Base-by-base conservation (phyloP, 2,888 invertebrate genomes). In the Ormyrus labotus region DNA sequence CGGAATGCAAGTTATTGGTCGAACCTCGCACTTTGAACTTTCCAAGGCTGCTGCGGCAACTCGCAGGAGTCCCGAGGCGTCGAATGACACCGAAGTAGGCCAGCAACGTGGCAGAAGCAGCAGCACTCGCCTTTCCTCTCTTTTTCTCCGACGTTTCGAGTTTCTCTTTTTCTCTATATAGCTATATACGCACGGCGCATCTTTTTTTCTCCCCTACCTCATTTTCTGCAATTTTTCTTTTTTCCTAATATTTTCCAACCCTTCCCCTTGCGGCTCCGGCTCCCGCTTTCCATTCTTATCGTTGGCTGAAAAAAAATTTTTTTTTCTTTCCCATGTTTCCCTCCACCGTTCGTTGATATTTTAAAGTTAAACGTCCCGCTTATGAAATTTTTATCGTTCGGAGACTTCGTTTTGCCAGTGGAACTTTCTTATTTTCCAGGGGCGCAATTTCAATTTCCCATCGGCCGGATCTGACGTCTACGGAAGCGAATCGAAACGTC, bases 71-170 rank as follows among this genome's bases (percentile, higher is more conserved):
- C 71, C 57, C 13, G 47, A 71, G 80, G 80, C 76, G 63, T 72
- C 78, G 78, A 75, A 71, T 74, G 71, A 78, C 81, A 81, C 73
- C 60, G 10, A 81, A 81, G 55, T 81, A 81, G 78, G 78, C 78
- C 78, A 81, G 67, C 58, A 19, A 51, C 50, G 34, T 19, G 34
- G 34, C 34, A 34, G 34, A 34, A 34, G 34, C 51, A 63, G 64
- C 47, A 58, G 60, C 70, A 70, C 68, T 70, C 64, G 50, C 51
- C 11, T n/a, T 67, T 45, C 60, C 45, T 60, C 51, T 58, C 48
- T 34, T 34, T 34, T 34, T 34, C 34, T 34, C 64, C 53, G 10
- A n/a, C 53, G 55, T 65, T 72, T 72, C 75, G 50, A 72, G 47
- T 76, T 72, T 71, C 75, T 53, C 50, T n/a, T 67, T 65, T 51